Percentiles rank a stretch among this genome's conserved stretches.
Evolutionary conservation across 2,113 vertebrate genomes (phyloP).

Genomic region (Myocastor coypus): DNA sequence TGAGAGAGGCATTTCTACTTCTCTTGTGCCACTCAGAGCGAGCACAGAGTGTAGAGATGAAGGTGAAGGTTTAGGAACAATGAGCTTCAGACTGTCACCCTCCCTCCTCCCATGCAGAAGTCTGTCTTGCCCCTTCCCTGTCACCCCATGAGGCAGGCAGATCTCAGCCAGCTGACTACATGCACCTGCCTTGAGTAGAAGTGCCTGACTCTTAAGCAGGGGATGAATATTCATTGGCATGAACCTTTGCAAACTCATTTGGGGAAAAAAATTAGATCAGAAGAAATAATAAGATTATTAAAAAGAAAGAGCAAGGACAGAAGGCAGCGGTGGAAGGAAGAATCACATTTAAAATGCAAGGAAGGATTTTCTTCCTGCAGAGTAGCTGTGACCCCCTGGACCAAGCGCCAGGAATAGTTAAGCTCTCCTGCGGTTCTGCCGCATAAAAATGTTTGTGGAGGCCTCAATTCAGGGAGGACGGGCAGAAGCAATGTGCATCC

Average conservation of each 20-base stretch:
- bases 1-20: background rate
- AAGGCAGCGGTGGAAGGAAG: slow-evolving; percentile 60
- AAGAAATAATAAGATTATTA: slow-evolving; percentile 84
- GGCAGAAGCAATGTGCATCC: slow-evolving; percentile 12
- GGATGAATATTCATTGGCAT: slow-evolving; percentile 83
- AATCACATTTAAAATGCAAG: slow-evolving; percentile 77
- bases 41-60: background rate
- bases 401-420: background rate
- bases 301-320: slow-evolving; percentile 78
- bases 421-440: slow-evolving; percentile 44
- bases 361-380: slow-evolving; percentile 60
- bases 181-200: slow-evolving; percentile 76
- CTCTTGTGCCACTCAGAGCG: background rate
- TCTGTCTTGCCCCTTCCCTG: background rate
- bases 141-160: background rate
- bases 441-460: slow-evolving; percentile 66
- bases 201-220: slow-evolving; percentile 59
- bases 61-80: background rate
- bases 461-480: background rate
- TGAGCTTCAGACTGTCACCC: background rate
- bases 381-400: slow-evolving; percentile 52
- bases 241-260: slow-evolving; percentile 83
- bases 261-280: slow-evolving; percentile 80
- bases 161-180: slow-evolving; percentile 66
- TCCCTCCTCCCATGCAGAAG: background rate